Conservation (phyloP, 2,113 vertebrate species). For the Tenebrosternarchus preto region DNA sequence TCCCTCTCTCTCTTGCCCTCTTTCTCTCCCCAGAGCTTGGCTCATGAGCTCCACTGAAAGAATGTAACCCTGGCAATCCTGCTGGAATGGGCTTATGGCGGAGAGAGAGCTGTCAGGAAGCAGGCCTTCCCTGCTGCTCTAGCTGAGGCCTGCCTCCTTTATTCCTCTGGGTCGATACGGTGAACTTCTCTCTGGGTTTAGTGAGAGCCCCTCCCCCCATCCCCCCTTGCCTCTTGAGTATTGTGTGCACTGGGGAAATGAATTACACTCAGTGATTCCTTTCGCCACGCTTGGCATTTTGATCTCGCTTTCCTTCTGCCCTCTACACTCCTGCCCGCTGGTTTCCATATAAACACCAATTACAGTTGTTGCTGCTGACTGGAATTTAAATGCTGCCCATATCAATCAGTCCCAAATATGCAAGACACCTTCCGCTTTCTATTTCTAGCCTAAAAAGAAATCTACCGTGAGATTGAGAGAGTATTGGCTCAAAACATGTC, state of each 20-base stretch:
- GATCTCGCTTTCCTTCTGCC: slow-evolving; percentile 13
- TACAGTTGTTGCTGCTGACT: slow-evolving; percentile 35
- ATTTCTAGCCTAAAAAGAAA: not conserved
- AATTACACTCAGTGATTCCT: slow-evolving; percentile 13
- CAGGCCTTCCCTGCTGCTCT: slow-evolving; percentile 38
- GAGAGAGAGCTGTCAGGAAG: slow-evolving; percentile 39
- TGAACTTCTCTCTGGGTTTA: slow-evolving; percentile 36
- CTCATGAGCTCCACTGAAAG: slow-evolving; percentile 49
- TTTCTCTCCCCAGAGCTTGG: slow-evolving; percentile 45
- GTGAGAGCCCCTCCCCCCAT: not conserved
- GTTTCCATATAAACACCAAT: slow-evolving; percentile 44
- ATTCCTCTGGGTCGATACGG: slow-evolving; percentile 6
- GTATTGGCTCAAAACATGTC: not conserved
- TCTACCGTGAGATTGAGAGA: no score
- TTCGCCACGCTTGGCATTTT: slow-evolving; percentile 31
- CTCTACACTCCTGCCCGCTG: slow-evolving; percentile 2
- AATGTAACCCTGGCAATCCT: slow-evolving; percentile 53
- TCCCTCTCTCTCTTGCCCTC: slow-evolving; percentile 36
- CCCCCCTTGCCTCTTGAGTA: not conserved
- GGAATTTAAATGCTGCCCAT: slow-evolving; percentile 31
- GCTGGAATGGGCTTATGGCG: slow-evolving; percentile 43
- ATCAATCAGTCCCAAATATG: not conserved
- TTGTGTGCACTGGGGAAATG: slow-evolving; percentile 8
- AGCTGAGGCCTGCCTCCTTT: slow-evolving; percentile 32
- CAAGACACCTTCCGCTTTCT: no score